phyloP scores from a whole-genome alignment of 2,113 vertebrate species.

The Orthonyx spaldingii region DNA sequence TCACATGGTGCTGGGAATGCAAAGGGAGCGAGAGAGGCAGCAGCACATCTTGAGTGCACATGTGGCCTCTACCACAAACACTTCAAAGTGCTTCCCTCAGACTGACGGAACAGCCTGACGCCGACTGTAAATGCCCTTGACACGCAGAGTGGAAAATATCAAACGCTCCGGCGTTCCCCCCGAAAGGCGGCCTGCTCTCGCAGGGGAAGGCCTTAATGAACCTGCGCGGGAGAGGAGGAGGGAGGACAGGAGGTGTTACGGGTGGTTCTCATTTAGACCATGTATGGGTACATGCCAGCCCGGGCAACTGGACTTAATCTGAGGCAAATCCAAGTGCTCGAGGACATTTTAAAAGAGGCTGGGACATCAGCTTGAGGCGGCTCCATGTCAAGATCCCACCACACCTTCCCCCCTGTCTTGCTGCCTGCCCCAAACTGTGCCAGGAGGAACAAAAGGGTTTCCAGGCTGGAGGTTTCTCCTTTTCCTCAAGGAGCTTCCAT shows the following conservation, averaged over 20 bases:
- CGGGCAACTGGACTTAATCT: slow-evolving; percentile 41
- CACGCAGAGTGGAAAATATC: slow-evolving; percentile 96
- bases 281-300: slow-evolving; percentile 3
- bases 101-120: slow-evolving; percentile 94
- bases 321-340: slow-evolving; percentile 1
- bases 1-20: slow-evolving; percentile 90
- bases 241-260: slow-evolving; percentile 8
- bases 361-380: background rate
- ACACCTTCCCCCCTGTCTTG: background rate
- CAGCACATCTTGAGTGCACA: slow-evolving; percentile 97
- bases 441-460: slow-evolving; percentile 18
- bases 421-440: background rate
- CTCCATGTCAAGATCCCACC: slow-evolving; percentile 31
- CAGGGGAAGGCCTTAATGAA: slow-evolving; percentile 74
- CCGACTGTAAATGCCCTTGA: slow-evolving; percentile 97
- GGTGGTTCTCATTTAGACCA: slow-evolving; percentile 71
- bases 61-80: slow-evolving; percentile 92
- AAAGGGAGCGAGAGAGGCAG: slow-evolving; percentile 65
- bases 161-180: slow-evolving; percentile 75
- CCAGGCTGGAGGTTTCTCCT: background rate
- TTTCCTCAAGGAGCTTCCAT: background rate
- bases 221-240: slow-evolving; percentile 41
- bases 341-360: slow-evolving; percentile 27
- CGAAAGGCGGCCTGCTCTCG: slow-evolving; percentile 47
- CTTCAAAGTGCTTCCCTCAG: slow-evolving; percentile 96